A percentile compares a stretch with the other conserved stretches of the same genome.
Evolutionary conservation across 2,797 vertebrate genomes (phyloP).

Genomic region (Synanceia verrucosa): DNA sequence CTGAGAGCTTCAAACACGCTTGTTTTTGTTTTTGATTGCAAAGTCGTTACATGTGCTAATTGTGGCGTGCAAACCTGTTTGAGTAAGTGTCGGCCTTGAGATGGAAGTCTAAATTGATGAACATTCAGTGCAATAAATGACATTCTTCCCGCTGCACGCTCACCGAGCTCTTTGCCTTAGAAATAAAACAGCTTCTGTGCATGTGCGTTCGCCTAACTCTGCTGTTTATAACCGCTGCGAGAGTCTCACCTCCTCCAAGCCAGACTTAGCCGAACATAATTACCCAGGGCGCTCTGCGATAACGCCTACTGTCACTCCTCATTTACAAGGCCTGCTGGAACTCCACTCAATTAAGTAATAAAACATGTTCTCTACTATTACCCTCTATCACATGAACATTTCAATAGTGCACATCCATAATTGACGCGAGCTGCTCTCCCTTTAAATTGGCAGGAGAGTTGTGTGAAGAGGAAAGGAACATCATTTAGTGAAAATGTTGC

Average conservation of each 20-base stretch:
- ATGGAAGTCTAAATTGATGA: constrained; percentile 50
- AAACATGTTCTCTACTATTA: constrained; percentile 74
- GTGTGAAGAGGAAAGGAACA: constrained; percentile 41
- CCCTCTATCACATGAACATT: constrained; percentile 67
- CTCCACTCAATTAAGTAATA: constrained; percentile 76
- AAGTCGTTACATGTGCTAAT: constrained; percentile 73
- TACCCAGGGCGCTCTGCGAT: constrained; percentile 71
- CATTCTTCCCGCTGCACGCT: constrained; percentile 24
- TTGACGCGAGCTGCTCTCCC: constrained; percentile 57
- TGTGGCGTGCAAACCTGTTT: constrained; percentile 61
- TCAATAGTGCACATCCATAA: constrained; percentile 69
- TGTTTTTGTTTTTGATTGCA: constrained; percentile 79
- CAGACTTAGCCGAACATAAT: constrained; percentile 72
- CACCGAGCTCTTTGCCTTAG: constrained; percentile 4
- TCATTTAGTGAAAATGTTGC: constrained; percentile 59
- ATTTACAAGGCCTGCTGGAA: constrained; percentile 78
- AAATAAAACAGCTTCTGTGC: constrained; percentile 43
- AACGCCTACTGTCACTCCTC: constrained; percentile 78
- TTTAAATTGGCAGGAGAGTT: constrained; percentile 65
- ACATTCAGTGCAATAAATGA: constrained; percentile 46
- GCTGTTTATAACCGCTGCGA: constrained; percentile 56
- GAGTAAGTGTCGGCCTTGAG: constrained; percentile 48
- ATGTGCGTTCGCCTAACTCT: constrained; percentile 23
- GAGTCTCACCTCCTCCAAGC: constrained; percentile 66
- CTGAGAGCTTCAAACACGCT: constrained; percentile 68